Evolutionary conservation across 2,888 invertebrate species (phyloP).

Genomic region (Chymomyza procnemis): DNA sequence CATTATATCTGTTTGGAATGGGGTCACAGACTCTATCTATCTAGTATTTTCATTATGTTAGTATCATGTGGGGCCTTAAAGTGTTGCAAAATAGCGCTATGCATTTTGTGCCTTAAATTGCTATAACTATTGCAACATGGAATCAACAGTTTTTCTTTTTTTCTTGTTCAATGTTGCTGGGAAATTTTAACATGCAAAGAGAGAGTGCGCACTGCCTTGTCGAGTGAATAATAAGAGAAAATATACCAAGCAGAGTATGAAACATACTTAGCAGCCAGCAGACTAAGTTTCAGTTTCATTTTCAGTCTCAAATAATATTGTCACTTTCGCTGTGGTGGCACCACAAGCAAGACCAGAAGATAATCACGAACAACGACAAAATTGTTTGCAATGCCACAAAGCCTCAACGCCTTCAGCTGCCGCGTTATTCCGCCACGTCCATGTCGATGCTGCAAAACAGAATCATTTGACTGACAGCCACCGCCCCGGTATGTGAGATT

Average conservation of each 20-base stretch:
- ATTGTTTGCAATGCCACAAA: background rate
- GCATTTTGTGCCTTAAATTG: background rate
- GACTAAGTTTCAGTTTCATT: background rate
- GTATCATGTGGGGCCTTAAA: background rate
- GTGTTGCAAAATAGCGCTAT: background rate
- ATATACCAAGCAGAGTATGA: background rate
- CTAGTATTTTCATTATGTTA: background rate
- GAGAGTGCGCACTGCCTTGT: background rate
- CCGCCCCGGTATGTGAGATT: slow-evolving; percentile 4
- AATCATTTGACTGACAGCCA: background rate
- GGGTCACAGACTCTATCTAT: background rate
- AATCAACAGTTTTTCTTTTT: background rate
- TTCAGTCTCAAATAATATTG: background rate
- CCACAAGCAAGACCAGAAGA: background rate
- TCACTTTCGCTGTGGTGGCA: background rate
- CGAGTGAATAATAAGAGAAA: background rate
- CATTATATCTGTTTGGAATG: background rate
- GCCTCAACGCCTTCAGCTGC: no score
- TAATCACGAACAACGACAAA: background rate
- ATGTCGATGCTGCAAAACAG: background rate
- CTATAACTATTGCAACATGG: background rate
- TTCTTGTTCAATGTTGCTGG: no score
- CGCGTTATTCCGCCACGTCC: no score
- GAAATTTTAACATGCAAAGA: background rate
- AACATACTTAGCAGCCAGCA: background rate